These are phyloP conservation scores for Syrphus vitripennis DNA, from an alignment of 2,888 invertebrate species.

Conservation along the genomic window DNA sequence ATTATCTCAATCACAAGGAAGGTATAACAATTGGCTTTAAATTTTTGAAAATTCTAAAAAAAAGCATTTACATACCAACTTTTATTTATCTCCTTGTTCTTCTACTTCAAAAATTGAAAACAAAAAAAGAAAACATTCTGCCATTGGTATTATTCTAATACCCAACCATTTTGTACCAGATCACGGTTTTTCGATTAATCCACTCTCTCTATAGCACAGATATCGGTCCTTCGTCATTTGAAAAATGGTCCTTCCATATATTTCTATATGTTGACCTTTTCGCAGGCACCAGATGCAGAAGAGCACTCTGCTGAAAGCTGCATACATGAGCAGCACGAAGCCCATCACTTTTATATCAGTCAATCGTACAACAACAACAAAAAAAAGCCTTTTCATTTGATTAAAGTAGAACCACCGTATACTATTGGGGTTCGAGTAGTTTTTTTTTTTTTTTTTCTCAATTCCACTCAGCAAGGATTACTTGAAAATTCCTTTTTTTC, in stretches of 20 bases:
- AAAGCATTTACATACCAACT: too few species aligned
- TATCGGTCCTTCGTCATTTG: neutral
- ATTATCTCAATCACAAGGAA: too few species aligned
- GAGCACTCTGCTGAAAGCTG: conserved; percentile 17
- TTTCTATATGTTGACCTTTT: conserved; percentile 19
- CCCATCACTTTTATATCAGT: conserved; percentile 22
- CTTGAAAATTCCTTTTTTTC: conserved; percentile 10
- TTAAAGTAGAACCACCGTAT: conserved; percentile 30
- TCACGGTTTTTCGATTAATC: conserved; percentile 34
- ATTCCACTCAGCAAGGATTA: conserved; percentile 4
- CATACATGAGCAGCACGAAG: neutral
- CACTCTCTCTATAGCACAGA: conserved; percentile 1
- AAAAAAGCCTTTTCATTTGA: conserved; percentile 35
- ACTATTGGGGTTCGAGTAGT: neutral
- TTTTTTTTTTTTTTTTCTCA: conserved; percentile 1
- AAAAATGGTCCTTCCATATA: conserved; percentile 25
- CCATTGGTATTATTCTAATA: conserved; percentile 20
- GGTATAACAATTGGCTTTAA: too few species aligned
- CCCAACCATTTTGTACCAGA: conserved; percentile 25
- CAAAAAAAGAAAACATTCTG: neutral
- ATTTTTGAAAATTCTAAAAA: too few species aligned
- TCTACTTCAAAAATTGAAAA: neutral
- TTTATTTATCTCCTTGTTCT: neutral
- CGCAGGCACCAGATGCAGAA: conserved; percentile 18
- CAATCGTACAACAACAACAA: conserved; percentile 7